Base-by-base conservation (phyloP, 2,113 vertebrate genomes). In the Chaetodon auriga region DNA sequence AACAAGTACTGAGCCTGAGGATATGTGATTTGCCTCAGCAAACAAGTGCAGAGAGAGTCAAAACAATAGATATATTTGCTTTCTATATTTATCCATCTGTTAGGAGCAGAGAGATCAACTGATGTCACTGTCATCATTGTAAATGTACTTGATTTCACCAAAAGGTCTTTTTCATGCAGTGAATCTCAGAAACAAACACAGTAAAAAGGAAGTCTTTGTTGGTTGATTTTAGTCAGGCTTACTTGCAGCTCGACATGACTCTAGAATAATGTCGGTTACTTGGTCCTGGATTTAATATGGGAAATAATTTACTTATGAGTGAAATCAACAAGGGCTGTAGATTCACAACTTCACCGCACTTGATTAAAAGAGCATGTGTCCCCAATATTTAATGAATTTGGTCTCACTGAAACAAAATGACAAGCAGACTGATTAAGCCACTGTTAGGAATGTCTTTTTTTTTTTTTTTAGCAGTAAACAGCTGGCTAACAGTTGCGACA, bases 401-500 rank as follows among this genome's bases (percentile, higher is more conserved):
- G 38, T 38, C 7, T 74, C 51, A 61, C 1, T 45, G 55, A 41
- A 25, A 41, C 30, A 23, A 64, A 25, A 41, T 19, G 36, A 65
- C 43, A 65, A 58, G 63, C 35, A 57, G 45, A 11, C 21, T 19
- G 35, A 75, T 80, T 64, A 30, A 60, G 73, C 41, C 3, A 18
- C 13, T 30, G 16, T 70, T 53, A 15, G 18, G 19, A 75, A 8
- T 16, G 12, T 35, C 4, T 25, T 11, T 54, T 10, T 54, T 21
- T 10, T 54, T 21, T 38, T 46, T 57, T 81, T 57, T 12, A 7
- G 38, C 43, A 25, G 45, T 65, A 84, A 89, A 87, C 86, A 89
- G 82, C 81, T 83, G 87, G 53, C 53, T 38, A 74, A 84, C 89
- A 86, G 84, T 90, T 87, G 81, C 9, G 5, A 62, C 63, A 18